phyloP scores from a whole-genome alignment of 2,113 vertebrate species.

The Pygathrix nemaeus region DNA sequence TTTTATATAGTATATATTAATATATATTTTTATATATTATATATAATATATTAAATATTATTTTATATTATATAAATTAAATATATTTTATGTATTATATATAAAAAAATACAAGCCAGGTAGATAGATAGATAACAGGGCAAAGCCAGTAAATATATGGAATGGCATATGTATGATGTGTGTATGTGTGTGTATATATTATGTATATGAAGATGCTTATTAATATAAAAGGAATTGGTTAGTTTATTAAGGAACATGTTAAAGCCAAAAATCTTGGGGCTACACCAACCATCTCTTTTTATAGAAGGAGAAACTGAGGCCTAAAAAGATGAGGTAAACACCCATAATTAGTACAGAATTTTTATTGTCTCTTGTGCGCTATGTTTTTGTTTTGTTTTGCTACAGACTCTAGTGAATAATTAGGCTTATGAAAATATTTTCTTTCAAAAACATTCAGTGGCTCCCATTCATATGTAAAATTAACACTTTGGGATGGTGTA shows the following conservation, averaged over 20 bases:
- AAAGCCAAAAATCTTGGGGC: not conserved
- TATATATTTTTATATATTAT: no score
- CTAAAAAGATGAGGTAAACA: not conserved
- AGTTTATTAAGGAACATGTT: not conserved
- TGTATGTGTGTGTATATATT: no score
- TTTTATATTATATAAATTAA: no score
- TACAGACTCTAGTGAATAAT: not conserved
- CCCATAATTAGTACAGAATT: not conserved
- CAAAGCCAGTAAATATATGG: no score
- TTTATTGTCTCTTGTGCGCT: not conserved
- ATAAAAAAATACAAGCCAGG: not conserved
- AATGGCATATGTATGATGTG: no score
- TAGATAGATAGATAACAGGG: no score
- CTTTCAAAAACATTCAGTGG: not conserved
- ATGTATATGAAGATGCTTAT: not conserved
- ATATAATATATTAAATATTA: no score
- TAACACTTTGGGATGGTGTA: not conserved
- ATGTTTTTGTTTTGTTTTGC: not conserved
- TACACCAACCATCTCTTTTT: not conserved
- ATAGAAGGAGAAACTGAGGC: not conserved
- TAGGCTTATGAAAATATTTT: not conserved
- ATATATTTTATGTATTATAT: no score
- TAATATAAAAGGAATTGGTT: not conserved
- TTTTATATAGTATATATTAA: no score
- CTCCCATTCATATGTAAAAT: not conserved